Conservation (phyloP, 2,797 vertebrate genomes). For the Somateria mollissima region DNA sequence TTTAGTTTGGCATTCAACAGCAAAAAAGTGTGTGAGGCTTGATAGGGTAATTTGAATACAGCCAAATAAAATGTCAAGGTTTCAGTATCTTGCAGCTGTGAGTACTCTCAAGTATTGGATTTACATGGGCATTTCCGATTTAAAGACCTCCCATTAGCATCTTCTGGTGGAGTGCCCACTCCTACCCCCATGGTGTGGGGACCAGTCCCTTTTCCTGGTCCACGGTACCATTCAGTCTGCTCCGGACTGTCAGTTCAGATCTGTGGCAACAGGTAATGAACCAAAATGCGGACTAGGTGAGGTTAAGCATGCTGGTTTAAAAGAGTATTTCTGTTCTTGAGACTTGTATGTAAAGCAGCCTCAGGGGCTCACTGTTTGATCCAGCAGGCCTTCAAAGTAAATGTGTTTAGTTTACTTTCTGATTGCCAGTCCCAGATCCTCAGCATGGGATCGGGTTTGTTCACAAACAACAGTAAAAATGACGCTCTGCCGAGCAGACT, state of each 20-base stretch:
- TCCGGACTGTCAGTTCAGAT: background rate
- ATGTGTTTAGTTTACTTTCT: background rate
- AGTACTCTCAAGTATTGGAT: background rate
- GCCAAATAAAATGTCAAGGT: background rate
- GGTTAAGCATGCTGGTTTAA: background rate
- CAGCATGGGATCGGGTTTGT: background rate
- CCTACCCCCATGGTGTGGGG: rapidly evolving
- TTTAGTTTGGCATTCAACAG: background rate
- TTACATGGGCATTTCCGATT: background rate
- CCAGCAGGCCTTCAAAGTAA: background rate
- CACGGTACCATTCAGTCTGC: rapidly evolving
- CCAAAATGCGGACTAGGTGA: background rate
- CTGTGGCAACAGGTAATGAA: background rate
- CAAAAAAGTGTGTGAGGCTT: background rate
- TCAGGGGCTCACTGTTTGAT: background rate
- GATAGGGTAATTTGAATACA: background rate
- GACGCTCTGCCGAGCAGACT: background rate
- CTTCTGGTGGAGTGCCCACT: background rate
- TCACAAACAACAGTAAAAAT: background rate
- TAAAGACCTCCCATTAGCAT: background rate
- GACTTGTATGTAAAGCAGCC: background rate
- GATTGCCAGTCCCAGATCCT: background rate
- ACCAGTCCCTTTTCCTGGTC: background rate
- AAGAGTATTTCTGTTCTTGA: background rate
- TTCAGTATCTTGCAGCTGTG: background rate